A percentile compares a stretch with the other conserved stretches of the same genome.
Conservation (phyloP, 30 jellyfish, hydroid and myxozoan genomes). For the Clytia hemisphaerica region DNA sequence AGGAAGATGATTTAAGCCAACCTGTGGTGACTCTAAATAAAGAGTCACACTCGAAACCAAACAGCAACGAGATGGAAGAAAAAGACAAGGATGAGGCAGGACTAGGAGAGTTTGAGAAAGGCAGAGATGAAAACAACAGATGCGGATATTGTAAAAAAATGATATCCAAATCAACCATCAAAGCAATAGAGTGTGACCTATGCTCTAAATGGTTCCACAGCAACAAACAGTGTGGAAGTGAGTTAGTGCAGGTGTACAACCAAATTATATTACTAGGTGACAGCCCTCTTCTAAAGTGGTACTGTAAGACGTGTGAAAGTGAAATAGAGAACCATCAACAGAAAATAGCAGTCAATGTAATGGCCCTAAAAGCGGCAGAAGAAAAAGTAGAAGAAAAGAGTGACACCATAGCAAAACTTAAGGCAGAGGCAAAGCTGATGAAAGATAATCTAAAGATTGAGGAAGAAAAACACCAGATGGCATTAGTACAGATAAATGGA, state of each 20-base stretch:
- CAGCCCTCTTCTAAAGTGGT: not conserved
- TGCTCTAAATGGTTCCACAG: slow-evolving; percentile 5
- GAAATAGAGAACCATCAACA: not conserved
- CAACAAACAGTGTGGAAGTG: not conserved
- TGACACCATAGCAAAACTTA: not conserved
- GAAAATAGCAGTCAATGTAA: not conserved
- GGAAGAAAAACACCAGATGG: slow-evolving; percentile 12
- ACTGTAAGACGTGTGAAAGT: not conserved
- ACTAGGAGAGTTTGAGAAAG: not conserved
- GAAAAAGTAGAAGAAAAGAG: not conserved
- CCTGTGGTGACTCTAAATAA: not conserved
- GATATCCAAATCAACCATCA: not conserved
- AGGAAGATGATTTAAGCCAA: slow-evolving; percentile 12
- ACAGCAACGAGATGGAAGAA: too few species aligned
- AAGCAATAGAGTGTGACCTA: slow-evolving; percentile 4
- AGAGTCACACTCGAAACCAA: too few species aligned
- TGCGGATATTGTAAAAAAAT: not conserved
- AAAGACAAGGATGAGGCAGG: not conserved
- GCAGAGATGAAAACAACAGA: not conserved
- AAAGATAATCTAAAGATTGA: not conserved
- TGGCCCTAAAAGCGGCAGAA: not conserved
- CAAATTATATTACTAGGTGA: not conserved
- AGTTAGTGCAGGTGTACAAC: not conserved
- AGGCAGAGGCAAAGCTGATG: not conserved
- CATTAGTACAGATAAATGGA: too few species aligned